Evolutionary conservation across 2,797 vertebrate species (phyloP).

Genomic region (Tympanoctomys barrerae): DNA sequence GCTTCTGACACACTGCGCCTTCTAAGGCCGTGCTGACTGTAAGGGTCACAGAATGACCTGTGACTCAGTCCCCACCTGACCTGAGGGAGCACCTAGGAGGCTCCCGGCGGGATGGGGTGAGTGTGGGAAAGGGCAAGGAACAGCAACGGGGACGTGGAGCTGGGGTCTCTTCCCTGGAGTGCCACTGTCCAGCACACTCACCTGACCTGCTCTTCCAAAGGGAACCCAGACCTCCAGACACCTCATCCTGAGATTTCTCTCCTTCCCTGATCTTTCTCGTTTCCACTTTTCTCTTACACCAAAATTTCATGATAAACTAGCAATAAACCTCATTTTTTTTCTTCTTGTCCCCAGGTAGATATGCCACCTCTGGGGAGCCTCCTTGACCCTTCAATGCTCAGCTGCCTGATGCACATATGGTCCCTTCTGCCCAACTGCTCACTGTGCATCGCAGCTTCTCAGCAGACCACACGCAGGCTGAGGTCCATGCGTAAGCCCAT

Average conservation of each 20-base stretch:
- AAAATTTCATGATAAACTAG: background rate
- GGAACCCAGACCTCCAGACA: background rate
- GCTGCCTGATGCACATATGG: background rate
- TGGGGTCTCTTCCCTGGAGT: background rate
- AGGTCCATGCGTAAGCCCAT: fast-evolving
- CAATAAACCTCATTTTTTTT: background rate
- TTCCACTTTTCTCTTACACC: background rate
- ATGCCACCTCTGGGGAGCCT: background rate
- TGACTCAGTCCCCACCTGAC: background rate
- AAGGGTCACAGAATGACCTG: background rate
- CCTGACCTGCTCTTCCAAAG: background rate
- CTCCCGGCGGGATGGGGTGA: background rate
- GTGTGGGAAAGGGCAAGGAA: background rate
- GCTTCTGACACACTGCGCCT: background rate
- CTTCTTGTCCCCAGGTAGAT: background rate
- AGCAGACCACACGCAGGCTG: background rate
- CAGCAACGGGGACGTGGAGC: fast-evolving
- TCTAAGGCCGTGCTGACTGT: background rate
- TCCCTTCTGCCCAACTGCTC: background rate
- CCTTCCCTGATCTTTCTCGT: background rate
- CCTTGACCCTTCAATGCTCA: background rate
- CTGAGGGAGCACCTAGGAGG: background rate
- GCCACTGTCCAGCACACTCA: background rate
- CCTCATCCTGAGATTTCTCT: background rate
- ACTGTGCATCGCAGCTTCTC: background rate